Base-by-base conservation (phyloP, 2,113 vertebrate species). In the Lasiurus borealis region DNA sequence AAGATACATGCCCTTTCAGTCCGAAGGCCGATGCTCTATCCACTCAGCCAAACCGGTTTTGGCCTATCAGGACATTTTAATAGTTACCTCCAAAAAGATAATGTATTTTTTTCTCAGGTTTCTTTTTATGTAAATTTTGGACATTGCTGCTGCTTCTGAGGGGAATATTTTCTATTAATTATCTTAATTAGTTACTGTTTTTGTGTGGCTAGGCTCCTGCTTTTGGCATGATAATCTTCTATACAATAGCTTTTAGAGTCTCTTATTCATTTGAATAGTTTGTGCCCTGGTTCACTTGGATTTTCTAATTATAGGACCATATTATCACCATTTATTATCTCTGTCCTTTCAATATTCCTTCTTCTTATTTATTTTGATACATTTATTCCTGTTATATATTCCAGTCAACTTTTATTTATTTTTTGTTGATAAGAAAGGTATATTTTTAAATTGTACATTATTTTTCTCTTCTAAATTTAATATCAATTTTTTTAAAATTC, bases 221-320 rank as follows among this genome's bases (percentile, higher is more conserved):
- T 78, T 92, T 94, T 90, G 29, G 29, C 73, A 48, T 59, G 68
- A 13, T 80, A 19, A 82, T 83, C 44, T 83, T 59, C 44, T 36
- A 83, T 34, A 76, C 9, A 84, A 34, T 19, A 85, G 44, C 14
- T 85, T 94, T 91, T 81, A 50, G 50, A 36, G 13, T 85, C 18
- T 88, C 31, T 77, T 34, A 46, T 54, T 95, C 19, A 50, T 54
- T 85, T 94, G 29, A 82, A 4, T 90, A 83, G 54, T 91, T 88
- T 90, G 14, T 90, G 31, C 36, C 72, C 29, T 89, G 14, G 21
- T 87, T 94, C 57, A 34, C 54, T 87, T 84, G 19, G 29, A 64
- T 84, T 87, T 94, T 94, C 76, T 90, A 97, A 92, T 69, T 91
- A 93, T 29, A 91, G 11, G 40, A 64, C 54, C 59, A 52, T 91